phyloP scores from a whole-genome alignment of 2,113 vertebrate species.

The Amazona guildingii region DNA sequence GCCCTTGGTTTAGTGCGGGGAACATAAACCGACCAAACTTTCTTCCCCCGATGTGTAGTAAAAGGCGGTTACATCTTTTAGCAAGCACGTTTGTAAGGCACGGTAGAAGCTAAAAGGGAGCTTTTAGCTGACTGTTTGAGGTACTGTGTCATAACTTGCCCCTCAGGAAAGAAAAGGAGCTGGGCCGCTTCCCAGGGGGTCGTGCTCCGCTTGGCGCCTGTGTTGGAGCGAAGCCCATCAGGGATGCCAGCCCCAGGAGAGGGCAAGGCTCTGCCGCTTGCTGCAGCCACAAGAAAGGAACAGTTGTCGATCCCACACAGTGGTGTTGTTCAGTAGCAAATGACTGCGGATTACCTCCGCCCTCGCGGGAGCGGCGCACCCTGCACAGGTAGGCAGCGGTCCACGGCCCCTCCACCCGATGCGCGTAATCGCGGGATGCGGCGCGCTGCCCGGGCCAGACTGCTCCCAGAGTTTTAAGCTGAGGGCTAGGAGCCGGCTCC shows the following conservation, averaged over 20 bases:
- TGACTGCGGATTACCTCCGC: neutral
- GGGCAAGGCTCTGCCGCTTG: neutral
- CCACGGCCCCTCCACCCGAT: neutral
- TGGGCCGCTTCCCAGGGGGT: neutral
- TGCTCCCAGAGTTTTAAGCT: neutral
- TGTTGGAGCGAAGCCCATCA: neutral
- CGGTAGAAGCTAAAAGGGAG: rapidly evolving
- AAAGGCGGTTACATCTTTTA: neutral
- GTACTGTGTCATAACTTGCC: rapidly evolving
- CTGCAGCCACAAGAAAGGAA: neutral
- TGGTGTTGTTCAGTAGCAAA: neutral
- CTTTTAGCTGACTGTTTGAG: rapidly evolving
- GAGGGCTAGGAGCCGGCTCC: neutral
- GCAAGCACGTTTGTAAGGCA: neutral
- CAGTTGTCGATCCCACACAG: neutral
- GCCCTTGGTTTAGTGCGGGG: neutral
- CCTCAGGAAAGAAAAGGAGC: neutral
- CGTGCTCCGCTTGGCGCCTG: neutral
- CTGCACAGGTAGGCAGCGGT: neutral
- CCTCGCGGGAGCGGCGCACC: neutral
- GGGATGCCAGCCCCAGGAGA: neutral
- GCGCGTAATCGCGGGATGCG: neutral
- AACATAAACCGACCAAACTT: rapidly evolving
- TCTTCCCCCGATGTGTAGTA: neutral
- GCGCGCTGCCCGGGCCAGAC: too few species aligned